These are phyloP conservation scores for Ptychodera flava DNA, from an alignment of 35 echinoderm and acorn worm genomes.

Conservation along the genomic window DNA sequence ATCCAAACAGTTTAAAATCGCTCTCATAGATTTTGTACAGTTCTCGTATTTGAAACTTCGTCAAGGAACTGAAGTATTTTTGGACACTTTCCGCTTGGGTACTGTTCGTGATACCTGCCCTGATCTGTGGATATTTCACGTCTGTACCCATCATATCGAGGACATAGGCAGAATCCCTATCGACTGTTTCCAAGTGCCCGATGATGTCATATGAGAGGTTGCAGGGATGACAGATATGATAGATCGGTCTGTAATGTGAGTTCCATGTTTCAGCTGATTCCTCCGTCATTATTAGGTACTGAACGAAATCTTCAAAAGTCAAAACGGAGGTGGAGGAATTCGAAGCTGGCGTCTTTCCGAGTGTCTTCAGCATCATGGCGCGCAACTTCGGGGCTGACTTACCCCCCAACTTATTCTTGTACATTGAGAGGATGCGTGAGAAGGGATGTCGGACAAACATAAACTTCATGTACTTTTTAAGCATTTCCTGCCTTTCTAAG, in stretches of 20 bases:
- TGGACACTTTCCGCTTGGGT: background rate
- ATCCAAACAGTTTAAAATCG: background rate
- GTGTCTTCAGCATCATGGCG: background rate
- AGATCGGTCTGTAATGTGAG: conserved; percentile 41
- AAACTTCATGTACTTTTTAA: conserved; percentile 42
- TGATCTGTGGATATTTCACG: background rate
- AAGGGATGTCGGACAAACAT: conserved; percentile 70
- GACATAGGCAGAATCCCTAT: conserved; percentile 25
- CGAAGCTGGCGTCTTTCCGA: conserved; percentile 4
- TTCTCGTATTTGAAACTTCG: background rate
- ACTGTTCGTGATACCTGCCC: background rate
- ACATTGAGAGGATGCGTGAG: conserved; percentile 55
- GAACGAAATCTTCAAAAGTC: conserved; percentile 54
- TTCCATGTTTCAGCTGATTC: background rate
- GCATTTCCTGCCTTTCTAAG: conserved; percentile 6
- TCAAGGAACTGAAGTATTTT: background rate
- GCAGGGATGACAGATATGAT: conserved; percentile 46
- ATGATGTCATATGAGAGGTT: conserved; percentile 57
- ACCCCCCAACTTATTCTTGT: conserved; percentile 49
- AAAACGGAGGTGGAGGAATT: conserved; percentile 9
- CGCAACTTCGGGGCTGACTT: conserved; percentile 13
- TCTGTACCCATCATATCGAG: background rate
- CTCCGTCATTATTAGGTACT: conserved; percentile 16
- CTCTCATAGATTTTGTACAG: background rate
- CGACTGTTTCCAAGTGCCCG: conserved; percentile 49